Base-by-base conservation (phyloP, 2,113 vertebrate species). In the Heloderma charlesbogerti region DNA sequence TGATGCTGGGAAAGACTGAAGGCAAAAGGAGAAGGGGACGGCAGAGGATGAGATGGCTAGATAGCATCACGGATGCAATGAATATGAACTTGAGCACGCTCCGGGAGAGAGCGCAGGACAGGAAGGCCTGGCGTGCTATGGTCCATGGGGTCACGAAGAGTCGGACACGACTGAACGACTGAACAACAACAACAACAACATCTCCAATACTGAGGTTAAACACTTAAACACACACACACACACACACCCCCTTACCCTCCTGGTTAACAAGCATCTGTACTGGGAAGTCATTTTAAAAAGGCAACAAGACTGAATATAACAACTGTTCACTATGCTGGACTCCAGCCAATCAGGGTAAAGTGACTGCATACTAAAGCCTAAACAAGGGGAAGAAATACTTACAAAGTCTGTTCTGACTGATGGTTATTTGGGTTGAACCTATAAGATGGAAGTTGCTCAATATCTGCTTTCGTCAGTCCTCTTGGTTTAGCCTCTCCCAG, bases 371-470 rank as follows among this genome's bases (percentile, higher is more conserved):
- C 15, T 40, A 80, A 94, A 84, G 10, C 75, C 54, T 0, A 13
- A 22, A 91, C 60, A 27, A 91, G 6, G 89, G 54, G 92, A 5
- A 34, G 85, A 34, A 29, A 45, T 75, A 98, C 99, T 98, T 95
- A 99, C 99, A 99, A 94, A 31, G 99, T 99, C 97, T 99, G 99
- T 90, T 99, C 99, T 93, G 99, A 99, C 90, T 99, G 99, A 96
- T 99, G 99, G 97, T 99, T 99, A 97, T 99, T 99, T 94, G 99
- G 98, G 95, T 99, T 99, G 97, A 99, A 99, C 89, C 99, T 97
- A 72, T 99, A 99, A 8, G 99, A 99, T 69, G 99, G 99, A 96
- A 99, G 99, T 93, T 99, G 99, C 94, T 99, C 99, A 84, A 99
- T 99, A 86, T 99, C 99, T 0, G 98, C 98, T 97, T 99, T 99